These are phyloP conservation scores for Lagenorhynchus albirostris DNA, from an alignment of 2,113 vertebrate species.

Conservation along the genomic window DNA sequence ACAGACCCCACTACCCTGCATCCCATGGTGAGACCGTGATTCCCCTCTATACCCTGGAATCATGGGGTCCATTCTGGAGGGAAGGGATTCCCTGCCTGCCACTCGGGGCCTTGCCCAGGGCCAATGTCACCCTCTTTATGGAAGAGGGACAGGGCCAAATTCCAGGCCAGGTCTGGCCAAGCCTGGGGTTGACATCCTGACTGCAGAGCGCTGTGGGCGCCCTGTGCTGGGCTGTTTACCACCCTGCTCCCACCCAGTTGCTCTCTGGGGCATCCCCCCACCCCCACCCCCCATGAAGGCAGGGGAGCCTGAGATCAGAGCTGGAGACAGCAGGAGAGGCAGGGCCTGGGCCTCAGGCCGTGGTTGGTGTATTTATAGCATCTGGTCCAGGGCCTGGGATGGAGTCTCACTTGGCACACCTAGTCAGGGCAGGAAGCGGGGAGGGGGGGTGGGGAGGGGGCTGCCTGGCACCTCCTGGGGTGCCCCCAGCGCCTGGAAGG, in stretches of 20 bases:
- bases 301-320: not conserved
- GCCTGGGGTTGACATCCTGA: not conserved
- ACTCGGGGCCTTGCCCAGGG: not conserved
- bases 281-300: too few species aligned
- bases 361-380: not conserved
- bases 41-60: not conserved
- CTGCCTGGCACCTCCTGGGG: not conserved
- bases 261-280: too few species aligned
- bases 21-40: not conserved
- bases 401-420: not conserved
- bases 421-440: not conserved
- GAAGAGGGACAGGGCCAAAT: not conserved
- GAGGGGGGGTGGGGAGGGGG: not conserved
- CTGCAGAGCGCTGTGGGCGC: rapidly evolving
- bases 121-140: not conserved
- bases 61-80: not conserved
- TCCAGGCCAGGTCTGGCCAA: not conserved
- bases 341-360: not conserved
- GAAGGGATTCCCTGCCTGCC: not conserved
- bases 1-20: not conserved
- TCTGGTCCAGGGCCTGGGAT: not conserved
- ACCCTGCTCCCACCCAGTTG: rapidly evolving
- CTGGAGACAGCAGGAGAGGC: not conserved
- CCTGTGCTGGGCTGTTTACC: not conserved
- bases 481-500: not conserved